phyloP scores from a whole-genome alignment of 2,888 invertebrate genomes.

The Dryomyza anilis region DNA sequence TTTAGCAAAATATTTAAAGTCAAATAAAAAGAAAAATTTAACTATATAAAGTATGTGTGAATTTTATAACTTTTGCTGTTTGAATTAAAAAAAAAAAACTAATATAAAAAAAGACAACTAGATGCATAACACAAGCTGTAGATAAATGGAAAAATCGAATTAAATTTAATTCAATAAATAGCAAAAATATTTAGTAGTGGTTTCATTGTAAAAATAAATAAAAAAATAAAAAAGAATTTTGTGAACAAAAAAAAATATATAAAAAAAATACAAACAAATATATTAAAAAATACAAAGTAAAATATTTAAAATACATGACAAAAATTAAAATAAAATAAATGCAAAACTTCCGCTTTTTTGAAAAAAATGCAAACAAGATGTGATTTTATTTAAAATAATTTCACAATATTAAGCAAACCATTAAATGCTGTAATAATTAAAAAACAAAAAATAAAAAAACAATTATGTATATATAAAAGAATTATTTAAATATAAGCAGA shows the following conservation, averaged over 20 bases:
- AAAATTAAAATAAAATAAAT: constrained; percentile 19
- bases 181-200: constrained; percentile 40
- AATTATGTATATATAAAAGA: constrained; percentile 22
- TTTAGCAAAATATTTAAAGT: no score
- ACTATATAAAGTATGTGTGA: no score
- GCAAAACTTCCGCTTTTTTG: constrained; percentile 35
- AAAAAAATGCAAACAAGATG: constrained; percentile 45
- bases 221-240: constrained; percentile 19
- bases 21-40: no score
- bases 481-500: constrained; percentile 27
- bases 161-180: no score
- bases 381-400: constrained; percentile 57
- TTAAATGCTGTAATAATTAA: neutral
- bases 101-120: no score
- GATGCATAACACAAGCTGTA: no score
- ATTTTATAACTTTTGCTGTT: no score
- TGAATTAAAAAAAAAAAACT: no score
- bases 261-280: constrained; percentile 31
- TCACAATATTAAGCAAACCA: constrained; percentile 31
- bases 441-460: neutral
- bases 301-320: constrained; percentile 7
- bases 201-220: constrained; percentile 52
- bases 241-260: no score
- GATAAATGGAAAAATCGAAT: no score
- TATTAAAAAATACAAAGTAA: constrained; percentile 16